A percentile compares a stretch with the other conserved stretches of the same genome.
Conservation (phyloP, 1,140 invertebrate species). For the Caenorhabditis latens region DNA sequence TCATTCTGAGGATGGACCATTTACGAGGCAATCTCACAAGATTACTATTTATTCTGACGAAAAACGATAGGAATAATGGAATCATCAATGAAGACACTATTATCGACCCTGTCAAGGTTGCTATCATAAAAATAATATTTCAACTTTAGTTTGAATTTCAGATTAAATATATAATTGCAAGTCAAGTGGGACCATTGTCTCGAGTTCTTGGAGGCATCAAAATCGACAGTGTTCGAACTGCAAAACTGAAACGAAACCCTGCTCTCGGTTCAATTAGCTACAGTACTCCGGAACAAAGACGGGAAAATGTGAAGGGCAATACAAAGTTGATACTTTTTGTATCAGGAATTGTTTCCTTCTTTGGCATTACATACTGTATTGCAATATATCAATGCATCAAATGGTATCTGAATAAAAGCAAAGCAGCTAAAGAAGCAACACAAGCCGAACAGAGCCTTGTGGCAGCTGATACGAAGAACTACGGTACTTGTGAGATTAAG, state of each 20-base stretch:
- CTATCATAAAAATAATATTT: background rate
- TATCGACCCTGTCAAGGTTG: slow-evolving; percentile 61
- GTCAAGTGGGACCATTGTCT: slow-evolving; percentile 72
- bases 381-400: slow-evolving; percentile 52
- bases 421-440: slow-evolving; percentile 28
- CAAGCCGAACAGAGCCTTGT: background rate
- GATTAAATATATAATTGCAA: slow-evolving; percentile 73
- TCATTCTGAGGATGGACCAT: slow-evolving; percentile 72
- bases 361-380: slow-evolving; percentile 58
- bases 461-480: slow-evolving; percentile 36
- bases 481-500: slow-evolving; percentile 38
- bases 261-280: background rate
- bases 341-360: slow-evolving; percentile 50
- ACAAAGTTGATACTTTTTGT: slow-evolving; percentile 56
- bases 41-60: slow-evolving; percentile 71
- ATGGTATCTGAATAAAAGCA: slow-evolving; percentile 4
- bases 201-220: slow-evolving; percentile 75
- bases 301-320: slow-evolving; percentile 42
- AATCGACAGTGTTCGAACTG: slow-evolving; percentile 67
- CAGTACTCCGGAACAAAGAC: slow-evolving; percentile 16
- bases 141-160: background rate
- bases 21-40: slow-evolving; percentile 66
- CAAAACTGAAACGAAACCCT: slow-evolving; percentile 53
- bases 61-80: slow-evolving; percentile 57
- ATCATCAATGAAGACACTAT: slow-evolving; percentile 43